Conservation (phyloP, 2,888 invertebrate genomes). For the Mythimna pallens region DNA sequence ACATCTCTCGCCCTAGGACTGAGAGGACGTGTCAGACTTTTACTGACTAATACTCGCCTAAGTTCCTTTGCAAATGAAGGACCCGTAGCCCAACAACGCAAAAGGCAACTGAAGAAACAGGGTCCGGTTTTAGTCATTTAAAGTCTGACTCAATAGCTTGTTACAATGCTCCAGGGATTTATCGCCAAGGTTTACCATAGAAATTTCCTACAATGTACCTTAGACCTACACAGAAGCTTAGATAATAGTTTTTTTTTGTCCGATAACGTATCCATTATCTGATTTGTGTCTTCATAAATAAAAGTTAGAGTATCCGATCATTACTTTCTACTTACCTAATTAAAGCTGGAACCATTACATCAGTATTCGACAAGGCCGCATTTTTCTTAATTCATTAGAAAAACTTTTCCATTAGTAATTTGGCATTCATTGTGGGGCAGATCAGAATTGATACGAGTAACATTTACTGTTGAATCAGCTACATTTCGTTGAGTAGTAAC, state of each 20-base stretch:
- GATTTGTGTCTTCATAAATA: constrained; percentile 43
- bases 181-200: neutral
- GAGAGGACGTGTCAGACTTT: too few species aligned
- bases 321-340: constrained; percentile 61
- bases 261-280: constrained; percentile 34
- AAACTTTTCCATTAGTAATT: constrained; percentile 67
- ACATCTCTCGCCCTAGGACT: too few species aligned
- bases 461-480: constrained; percentile 62
- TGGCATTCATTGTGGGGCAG: constrained; percentile 57
- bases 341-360: constrained; percentile 55
- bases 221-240: constrained; percentile 4
- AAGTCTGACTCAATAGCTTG: constrained; percentile 26
- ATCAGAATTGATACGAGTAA: constrained; percentile 61
- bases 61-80: too few species aligned
- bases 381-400: constrained; percentile 64
- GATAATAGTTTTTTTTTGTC: constrained; percentile 13
- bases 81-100: too few species aligned
- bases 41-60: too few species aligned
- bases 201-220: neutral
- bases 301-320: constrained; percentile 46
- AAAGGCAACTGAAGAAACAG: too few species aligned
- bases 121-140: too few species aligned
- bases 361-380: constrained; percentile 56
- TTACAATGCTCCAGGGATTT: constrained; percentile 15
- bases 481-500: constrained; percentile 58